Evolutionary conservation across 2,888 invertebrate genomes (phyloP), one percentile per base, ranked within the genome.

Genomic region (Tetanocera ferruginea): DNA sequence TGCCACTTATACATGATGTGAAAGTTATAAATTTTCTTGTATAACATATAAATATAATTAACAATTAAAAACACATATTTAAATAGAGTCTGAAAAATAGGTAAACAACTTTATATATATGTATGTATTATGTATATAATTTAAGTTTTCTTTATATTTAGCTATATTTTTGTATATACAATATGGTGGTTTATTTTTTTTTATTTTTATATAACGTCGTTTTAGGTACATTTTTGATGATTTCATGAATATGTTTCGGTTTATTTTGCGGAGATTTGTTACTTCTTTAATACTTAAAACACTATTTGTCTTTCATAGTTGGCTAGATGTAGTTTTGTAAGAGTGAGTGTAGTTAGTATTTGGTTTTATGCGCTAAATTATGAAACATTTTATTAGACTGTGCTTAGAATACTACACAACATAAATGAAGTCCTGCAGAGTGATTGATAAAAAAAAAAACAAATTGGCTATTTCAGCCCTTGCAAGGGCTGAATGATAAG

Each of bases 141-240:
- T 3, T 31, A 62, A 37, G 6, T 37, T 60, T 14, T 3, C 0
- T 19, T 43, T 43, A 43, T 1, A 2, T 43, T 6, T 37, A 43
- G 1, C 3, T 43, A 43, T 43, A 19, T 25, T 8, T 23, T 17
- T 25, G n/a, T 28, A 31, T 70, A 19, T 49, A 43, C 28, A 66
- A 4, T n/a, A n/a, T 43, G 43, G 11, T 43, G 43, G 43, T 11
- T 43, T 43, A 43, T 43, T 11, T 43, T 43, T 11, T 43, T 55
- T 3, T 1, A 55, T 72, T 72, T n/a, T 34, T 71, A 25, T 52
- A 52, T 72, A 37, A 72, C 37, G 17, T 5, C 3, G 51, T 4
- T 66, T n/a, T 66, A 74, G 74, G 74, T 74, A 74, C 74, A n/a
- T 51, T 25, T 49, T 64, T 64, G 64, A 74, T 74, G 66, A 74